Evolutionary conservation across 2,113 vertebrate genomes (phyloP), one percentile per base, ranked within the genome.

Genomic region (Mesitornis unicolor): DNA sequence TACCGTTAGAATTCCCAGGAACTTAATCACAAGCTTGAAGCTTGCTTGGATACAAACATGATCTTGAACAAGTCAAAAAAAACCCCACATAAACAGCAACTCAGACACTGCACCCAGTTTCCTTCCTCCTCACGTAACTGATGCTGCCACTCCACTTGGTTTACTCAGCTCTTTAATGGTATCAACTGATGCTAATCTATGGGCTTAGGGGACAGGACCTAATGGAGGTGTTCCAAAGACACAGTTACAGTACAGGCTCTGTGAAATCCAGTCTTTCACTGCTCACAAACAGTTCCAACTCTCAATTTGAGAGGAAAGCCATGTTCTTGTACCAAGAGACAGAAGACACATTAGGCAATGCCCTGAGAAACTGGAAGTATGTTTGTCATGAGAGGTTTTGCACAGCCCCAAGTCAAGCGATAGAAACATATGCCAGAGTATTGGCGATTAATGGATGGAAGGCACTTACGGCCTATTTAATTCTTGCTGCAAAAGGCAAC

Each of bases 401-500:
- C 51, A 47, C 40, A 81, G 48, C 35, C 40, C 84, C 71, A 86
- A 16, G n/a, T 78, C 56, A 81, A 94, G 67, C 82, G 51, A 84
- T 4, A 79, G 53, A 84, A 94, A 89, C 8, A 31, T 76, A 64
- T 35, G 56, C 16, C 10, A 47, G 40, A 69, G 61, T n/a, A 80
- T 1, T n/a, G 57, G 36, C 24, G 57, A 76, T n/a, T 87, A 90
- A 95, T 24, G 74, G 79, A 80, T 28, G 53, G 48, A 94, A 79
- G 26, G 63, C 76, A 92, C 84, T 87, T 92, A 94, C 0, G 26
- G 75, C 21, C 69, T 92, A 68, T 89, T 97, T 81, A 93, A 53
- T 68, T 79, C 67, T 73, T 90, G 35, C 43, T 42, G 42, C 40
- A 94, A 65, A n/a, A 93, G 22, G 54, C 88, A 96, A 96, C 83